Evolutionary conservation across 2,797 vertebrate species (phyloP).

Genomic region (Coranthus polyacanthus): DNA sequence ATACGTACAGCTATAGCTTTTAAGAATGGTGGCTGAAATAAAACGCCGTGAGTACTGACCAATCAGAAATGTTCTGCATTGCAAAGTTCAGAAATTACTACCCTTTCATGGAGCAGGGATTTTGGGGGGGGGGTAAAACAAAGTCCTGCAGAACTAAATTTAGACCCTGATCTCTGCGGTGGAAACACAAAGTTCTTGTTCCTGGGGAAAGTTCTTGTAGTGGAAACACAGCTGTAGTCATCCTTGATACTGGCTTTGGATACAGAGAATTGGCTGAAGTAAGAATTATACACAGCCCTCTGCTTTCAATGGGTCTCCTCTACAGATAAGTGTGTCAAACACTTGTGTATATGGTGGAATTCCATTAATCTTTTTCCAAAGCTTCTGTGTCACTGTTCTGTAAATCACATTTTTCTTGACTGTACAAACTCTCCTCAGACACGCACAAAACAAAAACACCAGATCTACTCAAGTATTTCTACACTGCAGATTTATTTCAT

Average conservation of each 20-base stretch:
- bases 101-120: no score
- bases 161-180: no score
- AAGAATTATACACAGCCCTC: constrained; percentile 27
- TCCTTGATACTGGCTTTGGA: constrained; percentile 23
- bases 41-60: no score
- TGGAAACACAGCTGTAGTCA: constrained; percentile 5
- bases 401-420: constrained; percentile 48
- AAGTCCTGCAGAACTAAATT: no score
- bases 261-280: no score
- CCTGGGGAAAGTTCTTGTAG: no score
- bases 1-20: no score
- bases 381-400: constrained; percentile 14
- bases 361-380: constrained; percentile 38
- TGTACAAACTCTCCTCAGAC: constrained; percentile 15
- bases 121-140: no score
- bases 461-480: constrained; percentile 26
- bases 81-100: no score
- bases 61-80: no score
- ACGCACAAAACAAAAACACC: constrained; percentile 21
- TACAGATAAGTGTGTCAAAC: constrained; percentile 36
- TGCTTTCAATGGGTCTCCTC: constrained; percentile 32
- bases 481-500: constrained; percentile 12
- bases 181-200: no score
- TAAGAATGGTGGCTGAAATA: no score
- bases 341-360: constrained; percentile 23